Base-by-base conservation (phyloP, 2,797 vertebrate genomes). In the Cossypha dichroa region DNA sequence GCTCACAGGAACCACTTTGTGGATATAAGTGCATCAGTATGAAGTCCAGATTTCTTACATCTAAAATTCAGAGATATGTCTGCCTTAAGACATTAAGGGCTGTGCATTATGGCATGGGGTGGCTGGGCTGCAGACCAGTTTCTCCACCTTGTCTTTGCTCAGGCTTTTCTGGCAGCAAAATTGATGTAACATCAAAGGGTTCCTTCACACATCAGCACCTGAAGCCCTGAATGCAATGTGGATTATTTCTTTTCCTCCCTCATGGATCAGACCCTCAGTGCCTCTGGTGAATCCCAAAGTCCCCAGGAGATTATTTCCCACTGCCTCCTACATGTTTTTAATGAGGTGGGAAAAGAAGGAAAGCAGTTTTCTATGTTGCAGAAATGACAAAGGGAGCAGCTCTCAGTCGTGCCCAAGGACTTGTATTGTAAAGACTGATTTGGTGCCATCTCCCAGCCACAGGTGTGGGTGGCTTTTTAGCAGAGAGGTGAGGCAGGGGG, bases 381-480 rank as follows among this genome's bases (percentile, higher is more conserved):
- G 58, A 58, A 85, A 72, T 41, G 29, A 40, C 43, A 62, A 36
- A 80, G 40, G n/a, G 58, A 78, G 19, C 9, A 70, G 31, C 7
- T 90, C 66, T 69, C 25, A 4, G 13, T 11, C 1, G 1, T 41
- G 41, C 23, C 66, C 16, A 9, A 48, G 58, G 28, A 15, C 28
- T 72, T 16, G 4, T 15, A 14, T 15, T 23, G 40, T 34, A 34
- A 55, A 68, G 51, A 33, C 25, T 49, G 36, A 41, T 86, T 73
- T 43, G 25, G 34, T 73, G 63, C 34, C 59, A 7, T 51, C 80
- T 90, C 66, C 38, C 48, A 63, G 17, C n/a, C 58, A 48, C 54
- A 92, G 82, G 56, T 88, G 92, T 81, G 84, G 46, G 78, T 68
- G 34, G 0, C 4, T 77, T 81, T 82, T 84, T 38, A 97, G 86